These are phyloP conservation scores for Cosmia trapezina DNA, from an alignment of 2,888 invertebrate genomes.

Conservation along the genomic window DNA sequence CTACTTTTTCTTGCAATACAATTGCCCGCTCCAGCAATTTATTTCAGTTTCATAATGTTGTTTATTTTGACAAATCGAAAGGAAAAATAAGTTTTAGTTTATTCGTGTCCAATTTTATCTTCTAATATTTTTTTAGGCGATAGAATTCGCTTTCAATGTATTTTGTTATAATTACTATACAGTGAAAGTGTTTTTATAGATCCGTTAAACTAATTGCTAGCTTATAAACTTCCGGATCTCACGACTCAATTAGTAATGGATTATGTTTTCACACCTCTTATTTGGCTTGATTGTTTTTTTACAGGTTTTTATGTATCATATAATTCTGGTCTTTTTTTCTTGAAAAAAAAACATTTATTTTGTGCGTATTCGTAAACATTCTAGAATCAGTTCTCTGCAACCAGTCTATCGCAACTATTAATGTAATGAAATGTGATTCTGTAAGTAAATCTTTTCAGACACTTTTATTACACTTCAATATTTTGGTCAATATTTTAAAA, in stretches of 20 bases:
- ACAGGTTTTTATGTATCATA: background rate
- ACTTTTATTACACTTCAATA: too few species aligned
- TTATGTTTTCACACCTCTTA: slow-evolving; percentile 37
- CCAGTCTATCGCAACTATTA: background rate
- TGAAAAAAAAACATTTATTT: background rate
- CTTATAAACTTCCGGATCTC: slow-evolving; percentile 37
- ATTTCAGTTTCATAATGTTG: slow-evolving; percentile 2
- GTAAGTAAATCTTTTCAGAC: too few species aligned
- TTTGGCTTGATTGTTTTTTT: background rate
- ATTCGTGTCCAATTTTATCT: background rate
- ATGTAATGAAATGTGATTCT: too few species aligned
- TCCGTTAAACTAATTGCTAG: slow-evolving; percentile 40
- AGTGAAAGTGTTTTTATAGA: slow-evolving; percentile 52
- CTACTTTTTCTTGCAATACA: background rate
- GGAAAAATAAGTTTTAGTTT: background rate
- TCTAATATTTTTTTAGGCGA: background rate
- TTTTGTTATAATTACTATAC: background rate
- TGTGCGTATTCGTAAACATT: background rate
- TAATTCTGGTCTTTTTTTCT: background rate
- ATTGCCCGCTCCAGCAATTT: background rate
- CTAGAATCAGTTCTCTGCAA: background rate
- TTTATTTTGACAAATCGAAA: slow-evolving; percentile 16
- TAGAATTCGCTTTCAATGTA: slow-evolving; percentile 12
- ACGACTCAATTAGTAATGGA: slow-evolving; percentile 41
- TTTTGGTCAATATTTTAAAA: too few species aligned